phyloP scores from a whole-genome alignment of 2,113 vertebrate genomes.

The Buteo buteo region DNA sequence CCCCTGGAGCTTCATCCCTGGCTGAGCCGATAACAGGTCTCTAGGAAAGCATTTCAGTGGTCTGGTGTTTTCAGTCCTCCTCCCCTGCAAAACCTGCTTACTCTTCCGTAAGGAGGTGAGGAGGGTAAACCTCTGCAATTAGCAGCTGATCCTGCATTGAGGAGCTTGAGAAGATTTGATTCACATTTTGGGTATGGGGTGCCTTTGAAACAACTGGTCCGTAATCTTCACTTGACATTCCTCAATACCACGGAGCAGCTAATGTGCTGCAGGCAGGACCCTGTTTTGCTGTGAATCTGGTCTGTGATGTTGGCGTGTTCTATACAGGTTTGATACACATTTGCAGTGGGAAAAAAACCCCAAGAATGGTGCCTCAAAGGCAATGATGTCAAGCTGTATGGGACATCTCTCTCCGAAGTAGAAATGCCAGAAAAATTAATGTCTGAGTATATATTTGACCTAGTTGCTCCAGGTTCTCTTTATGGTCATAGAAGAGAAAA shows the following conservation, averaged over 20 bases:
- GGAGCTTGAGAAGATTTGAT: neutral
- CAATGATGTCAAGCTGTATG: neutral
- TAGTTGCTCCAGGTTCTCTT: neutral
- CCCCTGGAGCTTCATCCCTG: constrained; percentile 22
- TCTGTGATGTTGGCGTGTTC: neutral
- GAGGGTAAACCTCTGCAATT: neutral
- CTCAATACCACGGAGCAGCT: accelerated
- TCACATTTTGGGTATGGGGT: accelerated
- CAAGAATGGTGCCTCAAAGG: neutral
- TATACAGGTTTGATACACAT: neutral
- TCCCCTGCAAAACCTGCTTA: neutral
- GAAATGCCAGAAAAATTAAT: neutral
- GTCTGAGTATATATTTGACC: neutral
- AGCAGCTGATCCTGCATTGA: neutral
- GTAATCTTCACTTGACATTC: neutral
- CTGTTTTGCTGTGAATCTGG: neutral
- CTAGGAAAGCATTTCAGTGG: neutral
- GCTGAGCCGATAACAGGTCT: neutral
- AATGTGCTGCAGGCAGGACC: neutral
- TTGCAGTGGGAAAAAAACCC: neutral
- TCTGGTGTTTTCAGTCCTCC: neutral
- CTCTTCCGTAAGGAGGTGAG: neutral
- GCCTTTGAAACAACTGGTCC: neutral
- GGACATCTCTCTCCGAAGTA: neutral
- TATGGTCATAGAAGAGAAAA: neutral